These are phyloP conservation scores for Tipula confusa DNA, from an alignment of 2,888 invertebrate genomes.

Conservation along the genomic window DNA sequence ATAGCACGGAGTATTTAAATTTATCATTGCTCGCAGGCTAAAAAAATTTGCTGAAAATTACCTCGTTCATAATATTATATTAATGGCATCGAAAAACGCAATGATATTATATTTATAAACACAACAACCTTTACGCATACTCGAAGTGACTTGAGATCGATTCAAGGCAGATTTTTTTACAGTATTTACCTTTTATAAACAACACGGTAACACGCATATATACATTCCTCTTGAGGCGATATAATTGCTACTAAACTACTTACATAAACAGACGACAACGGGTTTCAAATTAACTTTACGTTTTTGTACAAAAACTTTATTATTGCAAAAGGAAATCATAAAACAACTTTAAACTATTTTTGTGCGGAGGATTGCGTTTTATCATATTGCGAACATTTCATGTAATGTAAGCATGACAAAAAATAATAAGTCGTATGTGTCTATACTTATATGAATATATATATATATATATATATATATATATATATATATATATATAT, in stretches of 20 bases:
- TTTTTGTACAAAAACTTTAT: not conserved
- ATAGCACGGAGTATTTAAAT: no score
- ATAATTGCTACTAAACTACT: not conserved
- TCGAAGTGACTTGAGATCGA: no score
- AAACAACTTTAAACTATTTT: not conserved
- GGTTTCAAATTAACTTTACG: not conserved
- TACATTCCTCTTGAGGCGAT: not conserved
- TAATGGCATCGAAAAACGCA: no score
- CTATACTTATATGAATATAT: no score
- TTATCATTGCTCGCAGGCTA: no score
- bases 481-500: no score
- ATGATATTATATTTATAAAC: no score
- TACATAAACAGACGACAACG: not conserved
- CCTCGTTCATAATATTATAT: no score
- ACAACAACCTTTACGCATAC: no score
- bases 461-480: no score
- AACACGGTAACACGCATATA: not conserved
- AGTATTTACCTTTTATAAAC: not conserved
- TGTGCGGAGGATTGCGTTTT: not conserved
- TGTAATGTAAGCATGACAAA: not conserved
- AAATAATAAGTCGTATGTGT: not conserved
- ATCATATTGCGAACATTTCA: not conserved
- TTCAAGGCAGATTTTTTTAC: no score
- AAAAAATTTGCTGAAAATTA: no score
- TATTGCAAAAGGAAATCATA: not conserved